A percentile compares a stretch with the other conserved stretches of the same genome.
These are phyloP conservation scores for Neocrepidodera transversa DNA, from an alignment of 2,888 invertebrate genomes.

Conservation along the genomic window DNA sequence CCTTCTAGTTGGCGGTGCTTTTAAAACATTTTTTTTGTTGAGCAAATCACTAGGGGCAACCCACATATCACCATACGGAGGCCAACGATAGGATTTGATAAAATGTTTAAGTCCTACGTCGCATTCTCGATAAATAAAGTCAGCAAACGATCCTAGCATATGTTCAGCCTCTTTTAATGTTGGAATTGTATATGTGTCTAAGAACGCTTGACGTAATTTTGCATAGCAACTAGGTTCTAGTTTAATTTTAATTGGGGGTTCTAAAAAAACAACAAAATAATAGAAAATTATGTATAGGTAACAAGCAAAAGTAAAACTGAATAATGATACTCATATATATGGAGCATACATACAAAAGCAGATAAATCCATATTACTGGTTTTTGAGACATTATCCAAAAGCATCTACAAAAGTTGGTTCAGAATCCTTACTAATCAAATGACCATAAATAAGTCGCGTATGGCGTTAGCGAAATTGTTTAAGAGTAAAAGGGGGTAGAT, in stretches of 20 bases:
- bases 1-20: slow-evolving; percentile 56
- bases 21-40: slow-evolving; percentile 56
- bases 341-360: no score
- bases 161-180: slow-evolving; percentile 53
- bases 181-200: slow-evolving; percentile 49
- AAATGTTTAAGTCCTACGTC: slow-evolving; percentile 50
- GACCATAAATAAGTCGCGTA: no score
- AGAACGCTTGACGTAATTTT: slow-evolving; percentile 30
- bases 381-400: no score
- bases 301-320: no score
- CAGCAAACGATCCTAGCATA: slow-evolving; percentile 54
- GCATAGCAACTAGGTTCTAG: slow-evolving; percentile 34
- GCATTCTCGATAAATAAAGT: slow-evolving; percentile 52
- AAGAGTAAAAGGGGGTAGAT: no score
- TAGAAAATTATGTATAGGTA: no score
- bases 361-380: no score
- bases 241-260: slow-evolving; percentile 24
- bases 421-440: no score
- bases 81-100: slow-evolving; percentile 51
- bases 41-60: slow-evolving; percentile 60
- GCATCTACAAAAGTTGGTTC: no score
- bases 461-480: no score
- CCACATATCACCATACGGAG: slow-evolving; percentile 54
- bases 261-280: not conserved
- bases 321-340: no score